Base-by-base conservation (phyloP, 2,797 vertebrate genomes). In the Orientallactaga sibirica region DNA sequence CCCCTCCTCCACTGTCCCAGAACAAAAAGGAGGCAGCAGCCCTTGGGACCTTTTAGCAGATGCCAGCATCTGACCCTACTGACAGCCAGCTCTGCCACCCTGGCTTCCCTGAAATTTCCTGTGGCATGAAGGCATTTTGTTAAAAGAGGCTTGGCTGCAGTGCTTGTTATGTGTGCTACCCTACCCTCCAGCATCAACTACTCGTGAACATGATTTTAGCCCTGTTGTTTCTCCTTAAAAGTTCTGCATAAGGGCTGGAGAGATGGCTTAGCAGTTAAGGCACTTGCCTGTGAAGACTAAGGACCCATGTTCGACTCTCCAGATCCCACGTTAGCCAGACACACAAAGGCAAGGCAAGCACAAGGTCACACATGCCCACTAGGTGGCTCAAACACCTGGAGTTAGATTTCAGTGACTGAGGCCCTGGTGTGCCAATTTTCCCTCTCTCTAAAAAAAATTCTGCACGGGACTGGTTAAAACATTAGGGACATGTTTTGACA, bases 81-180 rank as follows among this genome's bases (percentile, higher is more conserved):
- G 14, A 18, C 27, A 64, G 8, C 15, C n/a, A 1, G 8, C 12
- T 43, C 86, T 18, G 48, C 15, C 15, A 1, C 10, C 7, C 2
- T 10, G 29, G 3, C 70, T 73, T 62, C 37, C 37, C 66, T 76
- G 29, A 75, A n/a, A 61, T 48, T 76, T 88, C 86, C 74, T 20
- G 12, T 7, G 6, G 41, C 55, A 52, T 74, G 64, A 27, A 88
- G 19, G 18, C 8, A 33, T 33, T 68, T 27, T 5, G 8, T 74
- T 41, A 48, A 27, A 5, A 29, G 61, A 55, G 5, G 1, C 14
- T 10, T 27, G 7, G 10, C 41, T 37, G 0, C 0, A 0, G 48
- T 10, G 33, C 9, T 18, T 1, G 9, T 0, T 58, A 0, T 0
- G 0, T 0, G 0, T 1, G 78, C 0, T 43, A 1, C 0, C 0